Conservation (phyloP, 2,888 invertebrate species). For the Hofmannophila pseudospretella region DNA sequence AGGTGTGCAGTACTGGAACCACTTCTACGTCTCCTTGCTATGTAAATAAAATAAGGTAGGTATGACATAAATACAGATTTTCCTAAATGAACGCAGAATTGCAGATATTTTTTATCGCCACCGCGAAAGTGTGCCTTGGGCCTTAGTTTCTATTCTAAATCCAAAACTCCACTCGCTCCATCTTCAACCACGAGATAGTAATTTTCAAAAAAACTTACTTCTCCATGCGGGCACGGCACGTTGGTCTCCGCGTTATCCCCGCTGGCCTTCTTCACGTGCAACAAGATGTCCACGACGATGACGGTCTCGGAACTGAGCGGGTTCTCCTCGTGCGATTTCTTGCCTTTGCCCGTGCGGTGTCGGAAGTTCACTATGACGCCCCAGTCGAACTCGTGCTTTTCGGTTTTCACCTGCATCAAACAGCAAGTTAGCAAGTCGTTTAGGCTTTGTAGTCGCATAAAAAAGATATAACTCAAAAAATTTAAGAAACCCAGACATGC, state of each 20-base stretch:
- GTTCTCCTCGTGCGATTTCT: slow-evolving; percentile 64
- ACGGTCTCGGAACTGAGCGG: slow-evolving; percentile 76
- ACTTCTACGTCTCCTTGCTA: slow-evolving; percentile 92
- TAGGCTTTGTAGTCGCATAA: no score
- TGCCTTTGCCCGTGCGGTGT: slow-evolving; percentile 78
- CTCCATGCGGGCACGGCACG: slow-evolving; percentile 82
- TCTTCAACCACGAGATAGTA: no score
- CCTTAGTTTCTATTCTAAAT: no score
- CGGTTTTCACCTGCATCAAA: slow-evolving; percentile 86
- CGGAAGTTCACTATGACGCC: slow-evolving; percentile 96
- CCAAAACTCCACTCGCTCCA: no score
- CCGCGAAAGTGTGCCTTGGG: no score
- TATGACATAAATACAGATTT: no score
- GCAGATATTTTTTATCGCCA: no score
- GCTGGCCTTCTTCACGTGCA: slow-evolving; percentile 84
- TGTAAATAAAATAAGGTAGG: slow-evolving; percentile 2
- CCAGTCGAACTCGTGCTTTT: slow-evolving; percentile 95
- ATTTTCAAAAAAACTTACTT: no score
- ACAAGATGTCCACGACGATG: slow-evolving; percentile 89
- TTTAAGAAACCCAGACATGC: no score
- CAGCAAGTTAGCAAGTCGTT: no score
- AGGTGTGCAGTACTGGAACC: slow-evolving; percentile 89
- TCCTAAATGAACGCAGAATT: no score
- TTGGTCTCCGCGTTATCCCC: slow-evolving; percentile 78
- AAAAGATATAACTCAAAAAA: no score